phyloP scores from a whole-genome alignment of 2,797 vertebrate genomes.

The Rhinichthys osculus region DNA sequence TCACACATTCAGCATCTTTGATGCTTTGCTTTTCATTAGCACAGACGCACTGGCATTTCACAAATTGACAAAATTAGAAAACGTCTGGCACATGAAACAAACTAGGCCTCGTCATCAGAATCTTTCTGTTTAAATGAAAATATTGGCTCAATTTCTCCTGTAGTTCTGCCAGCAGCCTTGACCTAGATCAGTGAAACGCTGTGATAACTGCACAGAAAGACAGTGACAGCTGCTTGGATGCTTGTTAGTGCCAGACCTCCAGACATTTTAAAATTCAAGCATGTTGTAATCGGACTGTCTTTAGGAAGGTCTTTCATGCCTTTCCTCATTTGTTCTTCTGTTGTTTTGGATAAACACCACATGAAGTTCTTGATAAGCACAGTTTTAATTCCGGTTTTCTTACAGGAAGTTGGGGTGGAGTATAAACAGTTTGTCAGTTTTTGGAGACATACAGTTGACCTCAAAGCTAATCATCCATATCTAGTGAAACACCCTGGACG shows the following conservation, averaged over 20 bases:
- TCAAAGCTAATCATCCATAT: not conserved
- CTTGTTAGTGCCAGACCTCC: conserved; percentile 43
- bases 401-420: not conserved
- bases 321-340: conserved; percentile 1
- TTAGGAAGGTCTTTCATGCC: not conserved
- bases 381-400: not conserved
- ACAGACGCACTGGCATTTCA: conserved; percentile 23
- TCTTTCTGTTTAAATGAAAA: conserved; percentile 47
- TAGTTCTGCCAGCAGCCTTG: conserved; percentile 50
- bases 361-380: not conserved
- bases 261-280: conserved; percentile 40
- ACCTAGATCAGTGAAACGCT: conserved; percentile 52
- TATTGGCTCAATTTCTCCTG: conserved; percentile 35
- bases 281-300: conserved; percentile 18
- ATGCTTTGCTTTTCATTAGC: conserved; percentile 29
- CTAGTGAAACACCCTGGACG: not conserved
- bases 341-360: not conserved
- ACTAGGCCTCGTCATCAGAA: conserved; percentile 13
- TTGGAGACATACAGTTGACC: not conserved
- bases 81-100: conserved; percentile 10
- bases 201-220: conserved; percentile 43
- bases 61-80: conserved; percentile 29
- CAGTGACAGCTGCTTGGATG: conserved; percentile 52
- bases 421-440: not conserved
- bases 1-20: conserved; percentile 24